Evolutionary conservation across 1,140 invertebrate species (phyloP).

Genomic region (Homalodisca vitripennis): DNA sequence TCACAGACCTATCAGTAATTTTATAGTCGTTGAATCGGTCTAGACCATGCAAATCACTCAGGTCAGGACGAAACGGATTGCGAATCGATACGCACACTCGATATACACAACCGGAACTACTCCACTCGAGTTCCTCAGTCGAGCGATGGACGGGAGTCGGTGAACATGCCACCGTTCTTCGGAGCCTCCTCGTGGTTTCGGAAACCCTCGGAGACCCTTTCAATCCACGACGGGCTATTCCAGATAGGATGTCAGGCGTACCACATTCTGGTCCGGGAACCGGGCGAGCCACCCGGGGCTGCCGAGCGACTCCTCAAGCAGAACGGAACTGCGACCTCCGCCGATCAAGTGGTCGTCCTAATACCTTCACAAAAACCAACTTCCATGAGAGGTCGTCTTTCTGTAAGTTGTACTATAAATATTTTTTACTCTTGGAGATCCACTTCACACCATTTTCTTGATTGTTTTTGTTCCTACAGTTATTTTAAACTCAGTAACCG

Average conservation of each 20-base stretch:
- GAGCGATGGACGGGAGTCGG: too few species aligned
- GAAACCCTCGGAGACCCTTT: slow-evolving; percentile 9
- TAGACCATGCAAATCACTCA: too few species aligned
- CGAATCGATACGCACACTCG: too few species aligned
- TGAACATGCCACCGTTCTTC: slow-evolving; percentile 13
- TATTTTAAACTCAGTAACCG: too few species aligned
- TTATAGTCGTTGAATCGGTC: too few species aligned
- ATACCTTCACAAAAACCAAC: slow-evolving; percentile 31
- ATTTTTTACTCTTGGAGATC: too few species aligned
- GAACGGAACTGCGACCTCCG: neutral
- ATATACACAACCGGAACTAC: too few species aligned
- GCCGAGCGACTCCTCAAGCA: slow-evolving; percentile 4
- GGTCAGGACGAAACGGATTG: too few species aligned
- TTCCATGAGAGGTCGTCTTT: slow-evolving; percentile 19
- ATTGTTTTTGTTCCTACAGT: too few species aligned
- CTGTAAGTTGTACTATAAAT: slow-evolving; percentile 23
- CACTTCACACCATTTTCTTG: too few species aligned
- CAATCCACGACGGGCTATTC: slow-evolving; percentile 39
- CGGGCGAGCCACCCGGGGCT: neutral
- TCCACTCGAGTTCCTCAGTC: too few species aligned
- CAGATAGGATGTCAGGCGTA: slow-evolving; percentile 42
- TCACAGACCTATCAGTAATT: too few species aligned
- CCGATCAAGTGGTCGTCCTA: slow-evolving; percentile 33
- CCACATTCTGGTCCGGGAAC: slow-evolving; percentile 37
- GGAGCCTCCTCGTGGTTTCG: slow-evolving; percentile 7